These are phyloP conservation scores for Dasypogon diadema DNA, from an alignment of 2,888 invertebrate genomes.

Conservation along the genomic window DNA sequence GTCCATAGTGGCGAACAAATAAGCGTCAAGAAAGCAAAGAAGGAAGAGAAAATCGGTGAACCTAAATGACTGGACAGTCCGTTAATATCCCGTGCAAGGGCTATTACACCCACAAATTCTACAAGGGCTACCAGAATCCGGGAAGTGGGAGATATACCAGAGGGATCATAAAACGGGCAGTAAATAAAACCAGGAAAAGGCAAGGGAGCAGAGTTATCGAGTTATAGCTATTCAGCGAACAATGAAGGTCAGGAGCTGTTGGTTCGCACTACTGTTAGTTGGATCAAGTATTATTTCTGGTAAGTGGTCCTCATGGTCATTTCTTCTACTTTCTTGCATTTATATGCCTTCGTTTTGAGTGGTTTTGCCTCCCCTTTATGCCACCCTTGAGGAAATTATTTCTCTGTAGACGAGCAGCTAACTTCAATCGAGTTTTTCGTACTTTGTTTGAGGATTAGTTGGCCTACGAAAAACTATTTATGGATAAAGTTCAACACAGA, in stretches of 20 bases:
- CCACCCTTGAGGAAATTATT: not conserved
- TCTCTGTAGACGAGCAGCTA: not conserved
- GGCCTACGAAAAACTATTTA: conserved; percentile 15
- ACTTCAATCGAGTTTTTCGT: conserved; percentile 31
- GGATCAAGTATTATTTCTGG: conserved; percentile 63
- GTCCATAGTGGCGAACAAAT: conserved; percentile 21
- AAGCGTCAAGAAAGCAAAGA: conserved; percentile 33
- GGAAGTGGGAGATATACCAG: conserved; percentile 19
- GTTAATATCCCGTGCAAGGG: conserved; percentile 50
- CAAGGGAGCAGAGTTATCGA: conserved; percentile 33
- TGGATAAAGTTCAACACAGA: conserved; percentile 20
- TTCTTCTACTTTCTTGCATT: conserved; percentile 27
- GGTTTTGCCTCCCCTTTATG: conserved; percentile 2
- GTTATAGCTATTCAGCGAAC: conserved; percentile 56
- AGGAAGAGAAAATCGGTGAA: conserved; percentile 37
- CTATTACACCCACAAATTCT: conserved; percentile 26
- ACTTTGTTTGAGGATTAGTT: not conserved
- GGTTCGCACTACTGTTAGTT: conserved; percentile 63
- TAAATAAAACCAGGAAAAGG: conserved; percentile 41
- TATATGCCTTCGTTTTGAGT: conserved; percentile 26
- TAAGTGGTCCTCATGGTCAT: conserved; percentile 58
- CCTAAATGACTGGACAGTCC: conserved; percentile 50
- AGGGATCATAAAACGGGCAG: conserved; percentile 41
- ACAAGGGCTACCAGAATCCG: conserved; percentile 21
- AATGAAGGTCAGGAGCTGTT: conserved; percentile 61